Evolutionary conservation across 2,797 vertebrate genomes (phyloP).

Genomic region (Xyrichtys novacula): DNA sequence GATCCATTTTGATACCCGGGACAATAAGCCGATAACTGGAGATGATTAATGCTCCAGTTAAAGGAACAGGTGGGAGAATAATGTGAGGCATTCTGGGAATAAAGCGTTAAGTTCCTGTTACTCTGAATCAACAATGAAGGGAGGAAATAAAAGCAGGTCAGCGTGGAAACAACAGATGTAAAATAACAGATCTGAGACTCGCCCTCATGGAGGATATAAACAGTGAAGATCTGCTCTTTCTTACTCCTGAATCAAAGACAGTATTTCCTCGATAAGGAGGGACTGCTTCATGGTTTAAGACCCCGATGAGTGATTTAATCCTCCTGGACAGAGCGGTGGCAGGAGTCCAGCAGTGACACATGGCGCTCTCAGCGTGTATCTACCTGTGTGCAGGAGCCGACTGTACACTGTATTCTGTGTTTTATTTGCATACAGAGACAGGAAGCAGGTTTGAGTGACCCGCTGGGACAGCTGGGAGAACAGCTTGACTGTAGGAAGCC

Average conservation of each 20-base stretch:
- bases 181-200: too few relatives aligned
- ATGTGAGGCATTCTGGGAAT: background rate
- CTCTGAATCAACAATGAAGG: background rate
- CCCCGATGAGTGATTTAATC: background rate
- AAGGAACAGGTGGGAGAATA: background rate
- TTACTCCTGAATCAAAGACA: too few relatives aligned
- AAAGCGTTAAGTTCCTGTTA: background rate
- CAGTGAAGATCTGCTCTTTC: too few relatives aligned
- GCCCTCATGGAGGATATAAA: too few relatives aligned
- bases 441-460: conserved; percentile 18
- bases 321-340: conserved; percentile 18
- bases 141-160: background rate
- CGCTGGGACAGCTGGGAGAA: conserved; percentile 65
- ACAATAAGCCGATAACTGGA: too few relatives aligned
- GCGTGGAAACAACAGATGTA: background rate
- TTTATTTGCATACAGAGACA: conserved; percentile 29
- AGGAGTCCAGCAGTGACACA: conserved; percentile 26
- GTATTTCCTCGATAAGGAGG: background rate
- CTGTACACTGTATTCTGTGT: background rate
- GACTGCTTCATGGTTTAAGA: background rate
- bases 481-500: conserved; percentile 65
- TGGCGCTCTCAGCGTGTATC: conserved; percentile 1
- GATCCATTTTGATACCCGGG: too few relatives aligned
- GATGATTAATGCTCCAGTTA: background rate
- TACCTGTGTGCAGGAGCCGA: conserved; percentile 10